Percentiles rank a stretch among this genome's conserved stretches.
Conservation (phyloP, 2,797 vertebrate species). For the Acipenser ruthenus region DNA sequence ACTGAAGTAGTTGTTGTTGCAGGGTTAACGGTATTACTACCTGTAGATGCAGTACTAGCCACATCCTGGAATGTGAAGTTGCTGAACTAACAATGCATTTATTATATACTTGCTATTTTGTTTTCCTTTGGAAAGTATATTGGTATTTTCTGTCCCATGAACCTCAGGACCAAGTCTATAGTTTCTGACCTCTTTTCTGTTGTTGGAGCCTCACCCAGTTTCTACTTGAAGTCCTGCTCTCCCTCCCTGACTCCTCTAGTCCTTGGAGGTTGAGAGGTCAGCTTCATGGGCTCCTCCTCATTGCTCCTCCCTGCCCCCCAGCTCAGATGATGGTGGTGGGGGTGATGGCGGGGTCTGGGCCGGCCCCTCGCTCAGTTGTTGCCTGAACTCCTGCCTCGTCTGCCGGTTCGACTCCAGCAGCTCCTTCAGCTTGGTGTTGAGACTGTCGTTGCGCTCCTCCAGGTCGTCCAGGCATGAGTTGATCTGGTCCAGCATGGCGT, state of each 20-base stretch:
- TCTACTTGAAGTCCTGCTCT: constrained; percentile 81
- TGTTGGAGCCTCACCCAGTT: constrained; percentile 43
- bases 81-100: no score
- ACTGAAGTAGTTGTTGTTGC: no score
- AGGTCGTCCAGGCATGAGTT: constrained; percentile 88
- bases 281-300: constrained; percentile 79
- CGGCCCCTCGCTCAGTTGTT: constrained; percentile 54
- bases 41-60: no score
- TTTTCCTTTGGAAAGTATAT: no score
- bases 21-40: no score
- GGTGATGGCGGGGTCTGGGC: constrained; percentile 5
- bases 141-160: no score
- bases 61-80: no score
- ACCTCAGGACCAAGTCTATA: no score
- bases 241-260: constrained; percentile 85
- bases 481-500: constrained; percentile 94
- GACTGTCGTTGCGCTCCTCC: constrained; percentile 84
- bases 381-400: constrained; percentile 80
- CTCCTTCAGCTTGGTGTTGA: constrained; percentile 82
- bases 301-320: no score
- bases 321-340: no score
- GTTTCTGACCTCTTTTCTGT: not conserved
- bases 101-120: no score
- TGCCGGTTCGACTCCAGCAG: constrained; percentile 89
- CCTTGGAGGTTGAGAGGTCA: constrained; percentile 78